These are phyloP conservation scores for Menidia menidia DNA, from an alignment of 2,797 vertebrate genomes.

Conservation along the genomic window DNA sequence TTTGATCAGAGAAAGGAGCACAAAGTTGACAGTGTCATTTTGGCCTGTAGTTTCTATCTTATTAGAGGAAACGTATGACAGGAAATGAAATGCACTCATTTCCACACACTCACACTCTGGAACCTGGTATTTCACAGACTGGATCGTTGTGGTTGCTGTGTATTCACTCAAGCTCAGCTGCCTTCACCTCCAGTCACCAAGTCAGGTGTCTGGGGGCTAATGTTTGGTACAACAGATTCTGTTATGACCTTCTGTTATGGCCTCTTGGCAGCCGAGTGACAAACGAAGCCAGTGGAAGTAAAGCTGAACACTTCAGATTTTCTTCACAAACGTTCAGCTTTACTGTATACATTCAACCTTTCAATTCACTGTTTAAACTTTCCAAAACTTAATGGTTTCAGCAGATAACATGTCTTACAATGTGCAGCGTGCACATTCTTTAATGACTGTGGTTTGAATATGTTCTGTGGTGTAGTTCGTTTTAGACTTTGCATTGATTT, in stretches of 20 bases:
- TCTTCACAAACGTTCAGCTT: too few relatives aligned
- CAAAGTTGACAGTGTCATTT: slow-evolving; percentile 26
- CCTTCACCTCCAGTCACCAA: not conserved
- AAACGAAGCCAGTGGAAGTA: not conserved
- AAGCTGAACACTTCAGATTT: not conserved
- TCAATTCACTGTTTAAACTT: too few relatives aligned
- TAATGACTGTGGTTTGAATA: too few relatives aligned
- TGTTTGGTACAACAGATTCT: not conserved
- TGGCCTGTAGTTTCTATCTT: slow-evolving; percentile 7
- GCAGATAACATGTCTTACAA: too few relatives aligned
- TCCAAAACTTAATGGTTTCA: too few relatives aligned
- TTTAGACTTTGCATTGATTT: too few relatives aligned
- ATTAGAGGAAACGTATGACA: slow-evolving; percentile 53
- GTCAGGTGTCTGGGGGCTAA: not conserved
- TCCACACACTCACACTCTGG: slow-evolving; percentile 25
- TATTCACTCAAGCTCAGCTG: not conserved
- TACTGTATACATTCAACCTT: too few relatives aligned
- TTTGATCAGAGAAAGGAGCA: slow-evolving; percentile 36
- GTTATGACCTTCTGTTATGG: not conserved
- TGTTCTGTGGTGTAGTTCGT: too few relatives aligned
- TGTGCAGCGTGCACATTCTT: too few relatives aligned
- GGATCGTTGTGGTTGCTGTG: not conserved
- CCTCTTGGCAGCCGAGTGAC: too few relatives aligned
- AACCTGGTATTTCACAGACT: slow-evolving; percentile 7
- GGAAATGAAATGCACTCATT: slow-evolving; percentile 60